Conservation (phyloP, 2,888 invertebrate genomes). For the Ennomos fuscantarius region DNA sequence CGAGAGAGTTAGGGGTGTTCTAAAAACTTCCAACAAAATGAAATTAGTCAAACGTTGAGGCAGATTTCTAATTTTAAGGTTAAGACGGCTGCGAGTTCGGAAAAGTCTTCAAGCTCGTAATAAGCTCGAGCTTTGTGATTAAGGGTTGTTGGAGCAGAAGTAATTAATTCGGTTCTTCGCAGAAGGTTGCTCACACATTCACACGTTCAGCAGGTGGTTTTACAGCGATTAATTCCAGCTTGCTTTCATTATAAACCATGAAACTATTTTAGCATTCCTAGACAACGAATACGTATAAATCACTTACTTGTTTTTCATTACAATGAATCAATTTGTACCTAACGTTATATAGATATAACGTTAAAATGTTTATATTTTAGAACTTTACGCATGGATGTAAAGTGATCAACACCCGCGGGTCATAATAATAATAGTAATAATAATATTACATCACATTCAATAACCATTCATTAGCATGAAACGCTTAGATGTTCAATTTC, state of each 20-base stretch:
- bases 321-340: too few relatives aligned
- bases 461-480: not conserved
- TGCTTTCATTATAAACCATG: constrained; percentile 1
- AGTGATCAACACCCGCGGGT: too few relatives aligned
- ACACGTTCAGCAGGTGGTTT: constrained; percentile 7
- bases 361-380: too few relatives aligned
- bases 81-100: constrained; percentile 46
- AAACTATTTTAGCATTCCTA: not conserved
- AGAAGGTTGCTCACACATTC: constrained; percentile 1
- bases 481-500: not conserved
- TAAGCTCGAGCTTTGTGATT: constrained; percentile 47
- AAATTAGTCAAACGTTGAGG: constrained; percentile 60
- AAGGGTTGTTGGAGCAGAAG: constrained; percentile 43
- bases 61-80: constrained; percentile 65
- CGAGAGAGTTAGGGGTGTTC: constrained; percentile 50
- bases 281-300: too few relatives aligned
- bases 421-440: too few relatives aligned
- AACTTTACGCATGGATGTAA: too few relatives aligned
- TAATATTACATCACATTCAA: too few relatives aligned
- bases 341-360: too few relatives aligned
- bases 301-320: too few relatives aligned
- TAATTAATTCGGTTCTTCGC: constrained; percentile 36
- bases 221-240: constrained; percentile 8
- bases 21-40: constrained; percentile 68
- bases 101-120: constrained; percentile 45